phyloP scores from a whole-genome alignment of 2,113 vertebrate species.

The Dasyprocta punctata region DNA sequence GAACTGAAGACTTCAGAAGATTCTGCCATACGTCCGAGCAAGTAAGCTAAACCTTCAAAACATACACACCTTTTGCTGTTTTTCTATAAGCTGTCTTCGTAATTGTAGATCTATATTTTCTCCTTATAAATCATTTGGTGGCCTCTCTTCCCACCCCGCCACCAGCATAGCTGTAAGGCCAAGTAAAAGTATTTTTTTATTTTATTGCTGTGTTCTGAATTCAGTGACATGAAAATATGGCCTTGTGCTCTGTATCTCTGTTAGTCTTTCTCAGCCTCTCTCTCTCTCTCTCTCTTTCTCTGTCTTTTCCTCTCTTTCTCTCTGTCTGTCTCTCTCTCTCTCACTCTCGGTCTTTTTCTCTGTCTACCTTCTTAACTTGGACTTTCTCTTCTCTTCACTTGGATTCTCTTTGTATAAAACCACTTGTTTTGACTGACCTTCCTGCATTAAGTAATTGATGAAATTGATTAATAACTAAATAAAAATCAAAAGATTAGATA shows the following conservation, averaged over 20 bases:
- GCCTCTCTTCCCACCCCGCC: neutral
- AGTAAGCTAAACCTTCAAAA: neutral
- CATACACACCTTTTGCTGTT: neutral
- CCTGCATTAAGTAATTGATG: neutral
- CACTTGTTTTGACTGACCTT: neutral
- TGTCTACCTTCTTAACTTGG: neutral
- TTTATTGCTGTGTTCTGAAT: slow-evolving; percentile 59
- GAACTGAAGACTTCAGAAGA: neutral
- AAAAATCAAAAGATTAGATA: neutral
- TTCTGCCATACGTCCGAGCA: neutral
- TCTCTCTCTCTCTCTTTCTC: neutral
- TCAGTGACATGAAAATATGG: neutral
- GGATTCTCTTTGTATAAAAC: neutral
- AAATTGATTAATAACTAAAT: neutral
- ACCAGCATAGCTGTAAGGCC: neutral
- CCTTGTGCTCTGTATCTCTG: neutral
- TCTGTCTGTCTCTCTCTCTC: neutral
- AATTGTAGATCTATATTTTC: slow-evolving; percentile 48
- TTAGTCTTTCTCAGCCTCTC: neutral
- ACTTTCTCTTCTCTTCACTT: neutral
- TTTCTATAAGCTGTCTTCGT: neutral
- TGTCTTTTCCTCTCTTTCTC: neutral
- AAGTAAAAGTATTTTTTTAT: slow-evolving; percentile 64
- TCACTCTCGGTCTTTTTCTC: neutral
- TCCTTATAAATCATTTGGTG: slow-evolving; percentile 52